Conservation (phyloP, 2,888 invertebrate species). For the Ormyrus nitidulus region DNA sequence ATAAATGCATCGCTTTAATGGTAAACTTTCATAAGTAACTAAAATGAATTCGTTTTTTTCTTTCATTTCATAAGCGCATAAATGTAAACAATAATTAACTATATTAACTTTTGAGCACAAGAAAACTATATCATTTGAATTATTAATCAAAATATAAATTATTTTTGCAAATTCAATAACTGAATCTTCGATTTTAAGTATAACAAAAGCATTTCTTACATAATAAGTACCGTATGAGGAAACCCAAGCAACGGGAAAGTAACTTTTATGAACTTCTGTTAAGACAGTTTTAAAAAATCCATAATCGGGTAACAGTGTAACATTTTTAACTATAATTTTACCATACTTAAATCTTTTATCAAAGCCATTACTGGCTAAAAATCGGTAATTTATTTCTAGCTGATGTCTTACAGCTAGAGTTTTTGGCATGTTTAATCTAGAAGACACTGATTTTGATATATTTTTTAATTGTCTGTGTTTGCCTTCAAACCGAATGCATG, state of each 20-base stretch:
- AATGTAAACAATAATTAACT: conserved; percentile 6
- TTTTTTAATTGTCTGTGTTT: conserved; percentile 14
- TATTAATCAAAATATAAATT: not conserved
- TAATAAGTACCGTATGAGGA: not conserved
- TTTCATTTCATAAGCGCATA: conserved; percentile 1
- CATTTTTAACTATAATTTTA: not conserved
- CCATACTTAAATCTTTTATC: not conserved
- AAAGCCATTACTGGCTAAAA: conserved; percentile 17
- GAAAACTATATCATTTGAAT: not conserved
- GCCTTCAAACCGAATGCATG: conserved; percentile 16
- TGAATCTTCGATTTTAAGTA: not conserved
- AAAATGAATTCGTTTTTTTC: not conserved
- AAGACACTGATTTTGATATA: not conserved
- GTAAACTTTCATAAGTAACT: conserved; percentile 1
- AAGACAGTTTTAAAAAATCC: not conserved
- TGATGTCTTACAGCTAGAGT: not conserved
- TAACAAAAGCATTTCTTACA: not conserved
- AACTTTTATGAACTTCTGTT: not conserved
- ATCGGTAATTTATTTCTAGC: conserved; percentile 9
- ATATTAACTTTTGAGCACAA: not conserved
- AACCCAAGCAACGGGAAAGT: not conserved
- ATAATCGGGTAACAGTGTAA: not conserved
- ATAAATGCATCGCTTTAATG: not conserved
- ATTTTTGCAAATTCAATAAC: conserved; percentile 3
- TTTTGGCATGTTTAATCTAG: not conserved